Conservation (phyloP, 2,888 invertebrate genomes). For the Pocota personata region DNA sequence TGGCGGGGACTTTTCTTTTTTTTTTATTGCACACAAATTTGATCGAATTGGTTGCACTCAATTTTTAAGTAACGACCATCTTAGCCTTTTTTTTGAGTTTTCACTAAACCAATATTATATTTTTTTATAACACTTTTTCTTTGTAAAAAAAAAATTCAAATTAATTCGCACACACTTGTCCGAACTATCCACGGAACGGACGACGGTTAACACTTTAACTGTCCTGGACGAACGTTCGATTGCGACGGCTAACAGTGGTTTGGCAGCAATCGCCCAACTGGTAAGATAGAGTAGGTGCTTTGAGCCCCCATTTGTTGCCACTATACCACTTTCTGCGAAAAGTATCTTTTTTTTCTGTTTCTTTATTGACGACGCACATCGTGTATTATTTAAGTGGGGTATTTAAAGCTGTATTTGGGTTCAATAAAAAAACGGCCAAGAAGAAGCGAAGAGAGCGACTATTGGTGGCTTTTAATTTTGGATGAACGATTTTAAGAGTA, state of each 20-base stretch:
- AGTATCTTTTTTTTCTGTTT: slow-evolving; percentile 39
- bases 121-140: neutral
- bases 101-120: neutral
- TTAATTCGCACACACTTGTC: slow-evolving; percentile 34
- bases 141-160: neutral
- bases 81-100: neutral
- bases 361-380: slow-evolving; percentile 55
- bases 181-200: slow-evolving; percentile 19
- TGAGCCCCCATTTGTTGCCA: slow-evolving; percentile 59
- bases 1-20: neutral
- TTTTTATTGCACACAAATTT: neutral
- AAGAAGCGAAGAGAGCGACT: slow-evolving; percentile 44
- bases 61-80: slow-evolving; percentile 40
- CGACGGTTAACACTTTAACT: slow-evolving; percentile 32
- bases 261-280: slow-evolving; percentile 52
- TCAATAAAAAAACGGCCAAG: slow-evolving; percentile 2
- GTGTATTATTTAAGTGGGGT: slow-evolving; percentile 51
- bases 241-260: slow-evolving; percentile 63
- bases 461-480: neutral
- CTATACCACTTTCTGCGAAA: slow-evolving; percentile 47
- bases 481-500: slow-evolving; percentile 36
- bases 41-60: slow-evolving; percentile 2
- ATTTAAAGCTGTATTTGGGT: slow-evolving; percentile 39
- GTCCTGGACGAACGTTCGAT: slow-evolving; percentile 65
- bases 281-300: slow-evolving; percentile 58